Conservation (phyloP, 1,140 invertebrate genomes). For the Phymorhynchus buccinoides region DNA sequence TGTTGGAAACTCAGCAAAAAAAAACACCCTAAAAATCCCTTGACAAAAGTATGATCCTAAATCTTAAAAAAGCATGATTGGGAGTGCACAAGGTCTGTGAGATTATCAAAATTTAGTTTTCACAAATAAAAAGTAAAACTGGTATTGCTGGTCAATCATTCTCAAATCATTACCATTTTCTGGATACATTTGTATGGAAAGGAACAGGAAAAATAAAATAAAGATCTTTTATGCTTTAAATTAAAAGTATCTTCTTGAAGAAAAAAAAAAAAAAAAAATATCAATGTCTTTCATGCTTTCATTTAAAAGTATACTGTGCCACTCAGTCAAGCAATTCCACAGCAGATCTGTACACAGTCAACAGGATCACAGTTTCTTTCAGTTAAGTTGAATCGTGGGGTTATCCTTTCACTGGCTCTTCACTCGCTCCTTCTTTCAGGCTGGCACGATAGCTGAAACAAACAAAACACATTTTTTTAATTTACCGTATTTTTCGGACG, state of each 20-base stretch:
- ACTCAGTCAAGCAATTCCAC: neutral
- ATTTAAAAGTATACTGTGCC: neutral
- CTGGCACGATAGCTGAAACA: neutral
- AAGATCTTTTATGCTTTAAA: too few species aligned
- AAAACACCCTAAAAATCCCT: too few species aligned
- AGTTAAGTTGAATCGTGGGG: neutral
- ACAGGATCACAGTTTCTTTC: neutral
- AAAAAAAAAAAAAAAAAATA: neutral
- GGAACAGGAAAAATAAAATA: neutral
- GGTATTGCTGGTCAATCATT: too few species aligned
- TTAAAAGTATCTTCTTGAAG: too few species aligned
- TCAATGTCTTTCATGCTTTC: neutral
- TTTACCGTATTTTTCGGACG: too few species aligned
- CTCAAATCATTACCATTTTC: too few species aligned
- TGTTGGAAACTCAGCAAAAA: too few species aligned
- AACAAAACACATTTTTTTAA: neutral
- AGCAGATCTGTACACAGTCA: neutral
- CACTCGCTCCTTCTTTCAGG: neutral
- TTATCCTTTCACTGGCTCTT: neutral
- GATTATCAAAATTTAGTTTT: too few species aligned
- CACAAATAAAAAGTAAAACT: too few species aligned
- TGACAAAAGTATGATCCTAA: too few species aligned
- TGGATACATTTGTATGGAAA: neutral
- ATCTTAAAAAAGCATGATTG: too few species aligned
- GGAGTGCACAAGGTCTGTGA: too few species aligned